These are phyloP conservation scores for Aphelenchoides fujianensis DNA, from an alignment of 1,140 invertebrate species.

Conservation along the genomic window DNA sequence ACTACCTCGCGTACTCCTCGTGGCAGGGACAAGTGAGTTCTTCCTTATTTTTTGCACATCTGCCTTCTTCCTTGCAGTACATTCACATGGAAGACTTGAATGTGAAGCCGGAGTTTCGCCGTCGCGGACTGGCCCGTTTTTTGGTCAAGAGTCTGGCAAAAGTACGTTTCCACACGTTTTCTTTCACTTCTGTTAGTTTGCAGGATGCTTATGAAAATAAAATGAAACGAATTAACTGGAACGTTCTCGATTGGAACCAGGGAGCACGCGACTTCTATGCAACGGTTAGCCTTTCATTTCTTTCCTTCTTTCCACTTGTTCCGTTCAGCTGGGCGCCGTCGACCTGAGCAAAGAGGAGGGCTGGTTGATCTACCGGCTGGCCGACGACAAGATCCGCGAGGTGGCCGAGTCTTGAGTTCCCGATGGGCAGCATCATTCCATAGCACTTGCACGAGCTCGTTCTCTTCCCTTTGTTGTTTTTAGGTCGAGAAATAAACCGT, in stretches of 20 bases:
- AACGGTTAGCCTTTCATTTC: conserved; percentile 44
- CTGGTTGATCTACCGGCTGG: conserved; percentile 73
- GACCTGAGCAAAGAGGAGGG: conserved; percentile 71
- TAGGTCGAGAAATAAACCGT: too few relatives aligned
- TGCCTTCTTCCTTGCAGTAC: conserved; percentile 52
- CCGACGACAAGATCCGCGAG: conserved; percentile 63
- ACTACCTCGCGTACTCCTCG: conserved; percentile 75
- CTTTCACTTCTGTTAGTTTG: conserved; percentile 44
- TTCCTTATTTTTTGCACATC: not conserved
- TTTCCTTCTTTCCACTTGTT: not conserved
- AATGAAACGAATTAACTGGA: conserved; percentile 72
- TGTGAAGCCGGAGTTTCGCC: conserved; percentile 70
- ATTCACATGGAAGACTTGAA: conserved; percentile 81
- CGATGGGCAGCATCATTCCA: too few relatives aligned
- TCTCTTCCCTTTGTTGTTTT: too few relatives aligned
- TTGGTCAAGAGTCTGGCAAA: conserved; percentile 73
- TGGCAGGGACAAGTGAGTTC: conserved; percentile 70
- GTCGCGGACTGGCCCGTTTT: conserved; percentile 70
- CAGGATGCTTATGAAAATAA: conserved; percentile 68
- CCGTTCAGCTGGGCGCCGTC: conserved; percentile 67
- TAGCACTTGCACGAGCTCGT: too few relatives aligned
- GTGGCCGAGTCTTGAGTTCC: conserved; percentile 46
- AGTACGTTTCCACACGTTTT: conserved; percentile 63
- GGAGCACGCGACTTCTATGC: conserved; percentile 75
- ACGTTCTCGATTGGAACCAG: conserved; percentile 78